A percentile compares a stretch with the other conserved stretches of the same genome.
These are phyloP conservation scores for Lacanobia oleracea DNA, from an alignment of 2,888 invertebrate genomes.

Conservation along the genomic window DNA sequence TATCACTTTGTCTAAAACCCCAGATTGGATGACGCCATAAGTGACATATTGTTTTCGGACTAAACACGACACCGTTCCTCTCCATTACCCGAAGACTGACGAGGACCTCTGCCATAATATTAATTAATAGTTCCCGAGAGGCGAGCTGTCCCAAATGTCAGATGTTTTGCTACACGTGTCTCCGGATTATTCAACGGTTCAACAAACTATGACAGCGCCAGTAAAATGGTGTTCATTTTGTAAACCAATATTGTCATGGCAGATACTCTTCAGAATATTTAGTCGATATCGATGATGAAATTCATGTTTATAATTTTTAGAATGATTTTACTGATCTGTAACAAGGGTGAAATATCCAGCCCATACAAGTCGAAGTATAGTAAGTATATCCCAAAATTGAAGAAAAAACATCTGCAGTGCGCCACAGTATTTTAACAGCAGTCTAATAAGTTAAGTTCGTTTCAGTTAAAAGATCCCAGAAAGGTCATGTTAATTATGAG, in stretches of 20 bases:
- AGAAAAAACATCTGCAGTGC: conserved; percentile 14
- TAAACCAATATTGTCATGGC: conserved; percentile 22
- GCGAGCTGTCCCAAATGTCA: conserved; percentile 59
- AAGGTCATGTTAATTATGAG: conserved; percentile 51
- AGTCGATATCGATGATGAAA: neutral
- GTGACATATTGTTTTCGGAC: conserved; percentile 45
- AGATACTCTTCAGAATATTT: conserved; percentile 17
- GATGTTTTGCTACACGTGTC: conserved; percentile 60
- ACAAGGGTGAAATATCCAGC: no score
- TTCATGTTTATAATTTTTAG: neutral
- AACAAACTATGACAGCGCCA: conserved; percentile 53
- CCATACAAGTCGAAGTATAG: no score
- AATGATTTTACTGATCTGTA: neutral
- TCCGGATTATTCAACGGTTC: conserved; percentile 48
- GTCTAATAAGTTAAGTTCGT: conserved; percentile 5
- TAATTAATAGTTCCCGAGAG: conserved; percentile 62
- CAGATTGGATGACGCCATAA: conserved; percentile 29
- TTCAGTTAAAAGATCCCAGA: conserved; percentile 17
- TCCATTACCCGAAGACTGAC: conserved; percentile 48
- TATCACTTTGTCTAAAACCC: neutral
- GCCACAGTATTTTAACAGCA: conserved; percentile 9
- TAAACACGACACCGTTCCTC: conserved; percentile 38
- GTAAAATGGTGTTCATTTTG: conserved; percentile 46
- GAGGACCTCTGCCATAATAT: conserved; percentile 48
- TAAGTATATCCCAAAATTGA: neutral